Percentiles rank a stretch among this genome's conserved stretches.
phyloP scores from a whole-genome alignment of 53 echinoderm and acorn worm species.

The Mesocentrotus franciscanus region DNA sequence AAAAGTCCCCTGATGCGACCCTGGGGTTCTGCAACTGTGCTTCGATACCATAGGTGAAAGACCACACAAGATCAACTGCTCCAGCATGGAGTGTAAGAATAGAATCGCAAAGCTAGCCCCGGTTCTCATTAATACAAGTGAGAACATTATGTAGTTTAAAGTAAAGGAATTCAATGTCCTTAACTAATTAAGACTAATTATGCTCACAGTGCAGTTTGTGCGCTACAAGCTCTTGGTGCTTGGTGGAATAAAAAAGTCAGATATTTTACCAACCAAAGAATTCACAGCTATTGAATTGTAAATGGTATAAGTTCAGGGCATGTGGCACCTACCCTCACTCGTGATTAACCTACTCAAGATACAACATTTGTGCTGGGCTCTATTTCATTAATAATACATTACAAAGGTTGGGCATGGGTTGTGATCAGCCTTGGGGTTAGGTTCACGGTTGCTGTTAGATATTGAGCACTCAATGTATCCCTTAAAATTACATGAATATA shows the following conservation, averaged over 20 bases:
- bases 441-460: not conserved
- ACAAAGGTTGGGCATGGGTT: not conserved
- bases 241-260: not conserved
- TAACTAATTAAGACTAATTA: not conserved
- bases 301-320: not conserved
- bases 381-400: not conserved
- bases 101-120: not conserved
- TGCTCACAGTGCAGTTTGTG: not conserved
- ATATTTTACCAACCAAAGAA: not conserved
- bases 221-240: not conserved
- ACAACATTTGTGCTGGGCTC: not conserved
- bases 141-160: not conserved
- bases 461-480: not conserved
- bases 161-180: not conserved
- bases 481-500: no score
- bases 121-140: not conserved
- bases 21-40: slow-evolving; percentile 23
- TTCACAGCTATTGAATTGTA: not conserved
- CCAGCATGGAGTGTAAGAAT: not conserved
- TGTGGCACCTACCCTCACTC: not conserved
- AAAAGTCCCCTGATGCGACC: slow-evolving; percentile 31
- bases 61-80: slow-evolving; percentile 41
- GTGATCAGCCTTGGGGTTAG: not conserved
- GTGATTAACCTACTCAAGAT: not conserved
- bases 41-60: slow-evolving; percentile 25